phyloP scores from a whole-genome alignment of 2,797 vertebrate genomes.

The Thamnophis elegans region DNA sequence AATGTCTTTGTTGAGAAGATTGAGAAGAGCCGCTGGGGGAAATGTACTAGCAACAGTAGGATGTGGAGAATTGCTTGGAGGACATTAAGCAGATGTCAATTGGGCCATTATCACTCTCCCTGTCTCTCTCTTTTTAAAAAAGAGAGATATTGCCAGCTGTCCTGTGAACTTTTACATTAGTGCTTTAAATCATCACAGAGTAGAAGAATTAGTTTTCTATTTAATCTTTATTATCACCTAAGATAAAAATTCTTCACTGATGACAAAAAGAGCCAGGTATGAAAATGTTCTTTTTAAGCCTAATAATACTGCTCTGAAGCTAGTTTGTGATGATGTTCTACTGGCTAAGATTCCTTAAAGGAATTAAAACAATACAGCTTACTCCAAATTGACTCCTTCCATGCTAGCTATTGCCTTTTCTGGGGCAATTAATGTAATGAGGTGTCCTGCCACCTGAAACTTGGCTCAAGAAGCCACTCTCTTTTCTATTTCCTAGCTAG shows the following conservation, averaged over 20 bases:
- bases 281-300: neutral
- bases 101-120: slow-evolving; percentile 69
- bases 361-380: neutral
- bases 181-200: slow-evolving; percentile 63
- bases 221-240: slow-evolving; percentile 66
- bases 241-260: slow-evolving; percentile 52
- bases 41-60: slow-evolving; percentile 78
- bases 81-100: slow-evolving; percentile 74
- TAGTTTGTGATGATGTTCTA: neutral
- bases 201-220: slow-evolving; percentile 52
- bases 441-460: neutral
- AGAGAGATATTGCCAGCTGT: slow-evolving; percentile 76
- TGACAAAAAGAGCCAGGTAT: slow-evolving; percentile 51
- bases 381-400: neutral
- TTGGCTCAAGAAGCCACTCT: neutral
- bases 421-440: neutral
- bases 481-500: neutral
- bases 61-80: slow-evolving; percentile 72
- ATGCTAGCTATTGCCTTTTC: neutral
- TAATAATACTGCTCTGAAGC: neutral
- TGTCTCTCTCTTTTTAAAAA: slow-evolving; percentile 51
- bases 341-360: neutral
- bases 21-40: slow-evolving; percentile 71
- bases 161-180: slow-evolving; percentile 68
- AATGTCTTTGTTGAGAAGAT: slow-evolving; percentile 83